A percentile compares a stretch with the other conserved stretches of the same genome.
phyloP scores from a whole-genome alignment of 2,888 invertebrate species.

The Lysandra bellargus region DNA sequence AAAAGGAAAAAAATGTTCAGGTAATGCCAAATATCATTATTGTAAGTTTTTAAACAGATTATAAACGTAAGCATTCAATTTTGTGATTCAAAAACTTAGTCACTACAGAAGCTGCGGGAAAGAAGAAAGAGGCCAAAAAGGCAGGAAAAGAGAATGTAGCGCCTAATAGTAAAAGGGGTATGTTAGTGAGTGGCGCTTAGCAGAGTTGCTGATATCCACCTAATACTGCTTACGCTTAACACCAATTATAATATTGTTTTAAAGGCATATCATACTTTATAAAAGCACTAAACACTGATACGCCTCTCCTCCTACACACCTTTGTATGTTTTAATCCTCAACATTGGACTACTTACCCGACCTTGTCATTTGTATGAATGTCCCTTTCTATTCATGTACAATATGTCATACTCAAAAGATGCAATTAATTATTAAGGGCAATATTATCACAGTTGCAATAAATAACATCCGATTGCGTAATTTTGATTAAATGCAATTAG shows the following conservation, averaged over 20 bases:
- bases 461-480: constrained; percentile 5
- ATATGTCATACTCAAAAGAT: constrained; percentile 32
- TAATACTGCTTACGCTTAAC: constrained; percentile 15
- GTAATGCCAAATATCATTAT: constrained; percentile 46
- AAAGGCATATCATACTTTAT: constrained; percentile 6
- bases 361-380: constrained; percentile 56
- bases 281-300: constrained; percentile 24
- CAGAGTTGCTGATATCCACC: not conserved
- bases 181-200: constrained; percentile 50
- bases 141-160: constrained; percentile 68
- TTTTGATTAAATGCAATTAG: constrained; percentile 6
- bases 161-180: constrained; percentile 69
- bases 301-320: constrained; percentile 59
- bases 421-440: constrained; percentile 15
- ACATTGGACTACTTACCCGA: constrained; percentile 61
- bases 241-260: not conserved
- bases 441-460: not conserved
- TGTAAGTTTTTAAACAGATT: constrained; percentile 11
- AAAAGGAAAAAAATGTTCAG: constrained; percentile 74
- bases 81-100: constrained; percentile 50
- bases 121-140: constrained; percentile 72
- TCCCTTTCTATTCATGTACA: constrained; percentile 35
- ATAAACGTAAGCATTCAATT: constrained; percentile 31
- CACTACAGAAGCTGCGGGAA: constrained; percentile 57
- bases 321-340: constrained; percentile 58